These are phyloP conservation scores for Bedellia somnulentella DNA, from an alignment of 2,888 invertebrate genomes.

Conservation along the genomic window DNA sequence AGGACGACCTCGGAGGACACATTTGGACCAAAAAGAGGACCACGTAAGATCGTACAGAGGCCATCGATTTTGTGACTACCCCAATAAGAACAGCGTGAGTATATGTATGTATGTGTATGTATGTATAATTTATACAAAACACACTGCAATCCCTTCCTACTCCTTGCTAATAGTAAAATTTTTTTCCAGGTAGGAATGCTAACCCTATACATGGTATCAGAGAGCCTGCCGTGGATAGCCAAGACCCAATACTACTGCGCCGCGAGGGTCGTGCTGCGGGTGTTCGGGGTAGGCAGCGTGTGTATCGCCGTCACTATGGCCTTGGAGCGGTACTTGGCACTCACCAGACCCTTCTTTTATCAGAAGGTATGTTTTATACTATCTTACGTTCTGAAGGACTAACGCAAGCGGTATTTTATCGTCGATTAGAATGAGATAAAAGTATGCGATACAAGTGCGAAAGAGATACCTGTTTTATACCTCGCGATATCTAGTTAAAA, in stretches of 20 bases:
- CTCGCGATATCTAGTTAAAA: constrained; percentile 1
- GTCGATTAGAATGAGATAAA: too few species aligned
- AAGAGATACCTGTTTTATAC: too few species aligned
- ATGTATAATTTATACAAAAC: too few species aligned
- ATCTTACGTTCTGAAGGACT: constrained; percentile 9
- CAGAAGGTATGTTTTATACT: constrained; percentile 70
- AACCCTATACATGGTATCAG: constrained; percentile 65
- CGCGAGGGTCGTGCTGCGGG: constrained; percentile 72
- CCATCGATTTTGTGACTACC: neutral
- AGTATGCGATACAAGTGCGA: too few species aligned
- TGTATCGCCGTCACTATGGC: constrained; percentile 90
- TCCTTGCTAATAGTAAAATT: too few species aligned
- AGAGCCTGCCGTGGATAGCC: constrained; percentile 30
- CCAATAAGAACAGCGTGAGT: too few species aligned
- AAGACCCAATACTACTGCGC: constrained; percentile 61
- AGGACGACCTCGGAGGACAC: neutral
- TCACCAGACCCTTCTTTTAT: constrained; percentile 84
- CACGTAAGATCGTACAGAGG: neutral
- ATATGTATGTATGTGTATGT: too few species aligned
- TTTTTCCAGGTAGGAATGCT: constrained; percentile 70
- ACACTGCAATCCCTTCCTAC: too few species aligned
- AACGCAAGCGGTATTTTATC: constrained; percentile 11
- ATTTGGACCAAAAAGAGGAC: neutral
- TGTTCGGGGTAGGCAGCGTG: constrained; percentile 84
- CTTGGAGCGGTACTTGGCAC: constrained; percentile 81